Base-by-base conservation (phyloP, 1,140 invertebrate genomes). In the Hycleus cichorii region DNA sequence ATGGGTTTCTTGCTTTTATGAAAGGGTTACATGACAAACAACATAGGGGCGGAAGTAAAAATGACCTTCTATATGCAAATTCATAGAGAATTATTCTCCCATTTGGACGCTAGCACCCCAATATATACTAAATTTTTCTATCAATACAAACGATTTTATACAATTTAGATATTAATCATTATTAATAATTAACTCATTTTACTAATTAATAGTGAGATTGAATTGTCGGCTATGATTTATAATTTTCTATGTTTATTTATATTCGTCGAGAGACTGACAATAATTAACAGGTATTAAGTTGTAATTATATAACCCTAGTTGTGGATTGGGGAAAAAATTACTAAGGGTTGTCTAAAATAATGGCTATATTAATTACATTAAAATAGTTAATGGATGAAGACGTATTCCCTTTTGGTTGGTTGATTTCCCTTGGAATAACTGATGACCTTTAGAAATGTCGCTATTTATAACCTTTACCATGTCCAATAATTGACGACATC, bases 1-100 rank as follows among this genome's bases (percentile, higher is more conserved):
- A 44, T 57, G 47, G 49, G 26, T 48, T 58, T 52, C 68, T 69
- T 71, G 69, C 64, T 65, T 62, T 51, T 46, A 59, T 55, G 49
- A 67, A 71, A 71, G 69, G 69, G 69, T 71, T 71, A 68, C 52
- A 69, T 68, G 66, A 69, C 66, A 62, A 67, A 68, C 65, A 67
- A 60, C 68, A 71, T 71, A 69, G 69, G 69, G 69, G 69, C 69
- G 66, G 68, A 71, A 69, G 65, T 69, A 64, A 65, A 65, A 68
- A 68, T 71, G 67, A 71, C 61, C 64, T 69, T 66, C 68, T 64
- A 69, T 69, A 68, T 69, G 68, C 66, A 69, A 69, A 69, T 69
- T 64, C 66, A 54, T 66, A 60, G 61, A 63, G 58, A 64, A 62
- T 69, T 69, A 69, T 69, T 71, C 69, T 70, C 64, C 67, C 68